Percentiles rank a stretch among this genome's conserved stretches.
phyloP scores from a whole-genome alignment of 2,113 vertebrate genomes.

The Callopanchax toddi region DNA sequence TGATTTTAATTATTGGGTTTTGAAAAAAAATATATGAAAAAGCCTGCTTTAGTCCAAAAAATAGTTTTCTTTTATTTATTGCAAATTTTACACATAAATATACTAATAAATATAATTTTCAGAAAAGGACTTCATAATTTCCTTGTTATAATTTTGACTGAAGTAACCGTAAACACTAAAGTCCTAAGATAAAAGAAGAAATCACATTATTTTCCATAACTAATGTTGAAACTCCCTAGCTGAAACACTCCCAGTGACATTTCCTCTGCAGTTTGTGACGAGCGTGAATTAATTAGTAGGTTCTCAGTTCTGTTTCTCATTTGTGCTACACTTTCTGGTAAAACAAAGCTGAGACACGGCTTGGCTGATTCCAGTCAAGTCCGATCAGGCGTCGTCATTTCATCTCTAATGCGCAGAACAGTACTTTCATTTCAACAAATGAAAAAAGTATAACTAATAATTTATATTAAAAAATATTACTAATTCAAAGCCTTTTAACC shows the following conservation, averaged over 20 bases:
- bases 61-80: no score
- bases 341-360: constrained; percentile 62
- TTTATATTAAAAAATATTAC: constrained; percentile 32
- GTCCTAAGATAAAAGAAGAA: constrained; percentile 14
- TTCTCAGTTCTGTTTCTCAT: constrained; percentile 42
- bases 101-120: no score
- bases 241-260: constrained; percentile 59
- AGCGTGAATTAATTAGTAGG: constrained; percentile 72
- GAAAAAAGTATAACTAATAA: constrained; percentile 38
- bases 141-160: constrained; percentile 3
- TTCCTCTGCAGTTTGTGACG: constrained; percentile 65
- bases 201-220: constrained; percentile 5
- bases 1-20: constrained; percentile 77
- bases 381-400: constrained; percentile 48
- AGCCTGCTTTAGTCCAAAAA: no score
- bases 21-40: no score
- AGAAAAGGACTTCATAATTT: background rate
- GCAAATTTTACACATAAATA: no score
- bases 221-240: constrained; percentile 23
- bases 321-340: constrained; percentile 38
- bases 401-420: constrained; percentile 23
- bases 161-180: background rate
- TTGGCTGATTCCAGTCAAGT: constrained; percentile 56
- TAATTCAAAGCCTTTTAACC: constrained; percentile 36
- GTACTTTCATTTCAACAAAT: constrained; percentile 34